A percentile compares a stretch with the other conserved stretches of the same genome.
These are phyloP conservation scores for Amphiprion ocellaris DNA, from an alignment of 2,113 vertebrate species.

Conservation along the genomic window DNA sequence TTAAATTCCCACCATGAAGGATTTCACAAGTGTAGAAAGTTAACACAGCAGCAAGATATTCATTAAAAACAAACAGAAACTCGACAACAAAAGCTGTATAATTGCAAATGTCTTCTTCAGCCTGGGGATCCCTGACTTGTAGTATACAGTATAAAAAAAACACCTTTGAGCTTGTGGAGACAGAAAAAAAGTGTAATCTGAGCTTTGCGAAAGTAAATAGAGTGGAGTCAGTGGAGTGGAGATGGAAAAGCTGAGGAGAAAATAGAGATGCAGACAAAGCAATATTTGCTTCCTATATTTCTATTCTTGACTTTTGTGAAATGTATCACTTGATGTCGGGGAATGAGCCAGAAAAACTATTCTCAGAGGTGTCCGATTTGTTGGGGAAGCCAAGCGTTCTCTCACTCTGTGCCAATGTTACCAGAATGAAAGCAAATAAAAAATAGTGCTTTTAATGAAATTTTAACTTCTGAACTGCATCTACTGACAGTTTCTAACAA, in stretches of 20 bases:
- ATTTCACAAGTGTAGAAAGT: not conserved
- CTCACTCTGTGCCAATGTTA: conserved; percentile 11
- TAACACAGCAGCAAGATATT: not conserved
- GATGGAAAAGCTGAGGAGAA: conserved; percentile 50
- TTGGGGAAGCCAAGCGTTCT: conserved; percentile 31
- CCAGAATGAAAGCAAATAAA: conserved; percentile 6
- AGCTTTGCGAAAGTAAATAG: conserved; percentile 64
- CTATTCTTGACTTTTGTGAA: conserved; percentile 34
- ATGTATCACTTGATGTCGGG: conserved; percentile 32
- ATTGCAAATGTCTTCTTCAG: conserved; percentile 1
- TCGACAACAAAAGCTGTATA: not conserved
- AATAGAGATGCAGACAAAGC: conserved; percentile 63
- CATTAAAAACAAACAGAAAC: conserved; percentile 14
- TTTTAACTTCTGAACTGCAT: not conserved
- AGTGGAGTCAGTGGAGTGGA: conserved; percentile 49
- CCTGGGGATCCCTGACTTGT: conserved; percentile 11
- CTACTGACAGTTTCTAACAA: not conserved
- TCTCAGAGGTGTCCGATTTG: conserved; percentile 24
- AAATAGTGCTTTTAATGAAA: conserved; percentile 14
- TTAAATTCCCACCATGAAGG: not conserved
- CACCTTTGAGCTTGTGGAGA: conserved; percentile 33
- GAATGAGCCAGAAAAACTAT: conserved; percentile 36
- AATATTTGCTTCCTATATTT: conserved; percentile 61
- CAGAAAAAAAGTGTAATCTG: conserved; percentile 54
- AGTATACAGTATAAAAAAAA: conserved; percentile 13